Conservation (phyloP, 2,888 invertebrate genomes). For the Spialia ferax region DNA sequence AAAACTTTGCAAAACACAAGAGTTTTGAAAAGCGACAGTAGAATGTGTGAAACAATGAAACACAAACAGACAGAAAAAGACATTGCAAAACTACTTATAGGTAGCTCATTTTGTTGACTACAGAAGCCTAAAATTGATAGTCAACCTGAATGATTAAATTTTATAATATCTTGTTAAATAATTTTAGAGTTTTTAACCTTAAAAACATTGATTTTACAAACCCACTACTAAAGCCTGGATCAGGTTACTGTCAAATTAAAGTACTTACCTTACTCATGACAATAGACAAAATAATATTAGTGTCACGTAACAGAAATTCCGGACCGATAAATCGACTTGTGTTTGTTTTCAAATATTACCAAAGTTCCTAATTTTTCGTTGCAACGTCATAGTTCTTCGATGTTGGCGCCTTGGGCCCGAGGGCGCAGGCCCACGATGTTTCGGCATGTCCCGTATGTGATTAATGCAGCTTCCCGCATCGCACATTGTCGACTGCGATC, state of each 20-base stretch:
- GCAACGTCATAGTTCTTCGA: no score
- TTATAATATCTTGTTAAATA: no score
- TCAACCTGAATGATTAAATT: no score
- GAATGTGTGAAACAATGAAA: no score
- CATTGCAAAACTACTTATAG: no score
- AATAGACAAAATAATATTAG: background rate
- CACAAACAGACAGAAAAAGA: no score
- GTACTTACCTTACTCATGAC: background rate
- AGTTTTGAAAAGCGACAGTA: no score
- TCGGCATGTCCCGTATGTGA: constrained; percentile 36
- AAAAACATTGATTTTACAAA: no score
- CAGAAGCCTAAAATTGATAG: no score
- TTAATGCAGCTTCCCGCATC: constrained; percentile 43
- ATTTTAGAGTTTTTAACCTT: no score
- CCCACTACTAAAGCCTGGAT: background rate
- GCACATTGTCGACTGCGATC: constrained; percentile 43
- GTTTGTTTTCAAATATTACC: background rate
- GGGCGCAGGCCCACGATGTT: constrained; percentile 22
- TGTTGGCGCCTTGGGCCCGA: background rate
- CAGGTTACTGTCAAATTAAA: background rate
- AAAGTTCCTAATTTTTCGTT: background rate
- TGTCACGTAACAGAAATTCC: background rate
- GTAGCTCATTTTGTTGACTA: no score
- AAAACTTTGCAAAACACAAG: no score
- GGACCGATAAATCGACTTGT: background rate